Conservation (phyloP, 2,797 vertebrate genomes). For the Antrozous pallidus region DNA sequence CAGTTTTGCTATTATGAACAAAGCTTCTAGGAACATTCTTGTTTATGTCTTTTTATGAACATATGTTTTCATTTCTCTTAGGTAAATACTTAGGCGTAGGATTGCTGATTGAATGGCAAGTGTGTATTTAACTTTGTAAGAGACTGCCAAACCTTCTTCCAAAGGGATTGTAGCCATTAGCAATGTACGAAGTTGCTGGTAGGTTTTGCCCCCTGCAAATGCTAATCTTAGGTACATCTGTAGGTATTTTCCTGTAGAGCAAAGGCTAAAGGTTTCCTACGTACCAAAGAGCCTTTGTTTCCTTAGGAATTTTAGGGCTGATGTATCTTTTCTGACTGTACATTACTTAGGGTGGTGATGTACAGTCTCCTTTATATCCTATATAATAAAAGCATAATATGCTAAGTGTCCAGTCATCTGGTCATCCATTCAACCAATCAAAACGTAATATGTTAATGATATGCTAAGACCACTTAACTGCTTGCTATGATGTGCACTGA, state of each 20-base stretch:
- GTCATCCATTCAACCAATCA: no score
- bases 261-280: neutral
- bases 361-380: no score
- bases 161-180: neutral
- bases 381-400: no score
- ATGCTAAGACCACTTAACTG: no score
- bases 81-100: neutral
- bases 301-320: neutral
- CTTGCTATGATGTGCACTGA: no score
- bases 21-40: neutral
- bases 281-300: neutral
- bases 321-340: no score
- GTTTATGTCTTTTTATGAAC: neutral
- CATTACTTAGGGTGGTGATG: no score
- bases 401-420: no score
- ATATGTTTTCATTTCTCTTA: neutral
- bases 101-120: neutral
- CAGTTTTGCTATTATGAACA: neutral
- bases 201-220: neutral
- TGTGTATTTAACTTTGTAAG: neutral
- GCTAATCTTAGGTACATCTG: neutral
- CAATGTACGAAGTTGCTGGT: neutral
- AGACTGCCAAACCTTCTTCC: neutral
- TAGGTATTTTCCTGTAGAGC: neutral
- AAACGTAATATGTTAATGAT: no score